A percentile compares a stretch with the other conserved stretches of the same genome.
Conservation (phyloP, 2,113 vertebrate species). For the Boleophthalmus pectinirostris region DNA sequence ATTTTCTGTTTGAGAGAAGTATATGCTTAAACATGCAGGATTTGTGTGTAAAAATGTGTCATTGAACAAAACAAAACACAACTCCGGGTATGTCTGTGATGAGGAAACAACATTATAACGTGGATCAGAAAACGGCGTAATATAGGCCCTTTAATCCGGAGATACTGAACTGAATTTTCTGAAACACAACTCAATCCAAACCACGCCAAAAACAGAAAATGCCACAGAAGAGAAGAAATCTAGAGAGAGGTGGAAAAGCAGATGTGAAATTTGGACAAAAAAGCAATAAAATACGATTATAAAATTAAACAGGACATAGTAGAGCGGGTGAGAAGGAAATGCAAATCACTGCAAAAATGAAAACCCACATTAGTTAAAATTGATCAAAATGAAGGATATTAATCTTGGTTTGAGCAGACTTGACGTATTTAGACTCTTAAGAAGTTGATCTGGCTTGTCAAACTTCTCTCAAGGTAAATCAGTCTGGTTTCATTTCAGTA, state of each 20-base stretch:
- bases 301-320: conserved; percentile 38
- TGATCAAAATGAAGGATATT: neutral
- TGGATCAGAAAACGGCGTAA: no score
- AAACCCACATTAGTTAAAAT: neutral
- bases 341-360: conserved; percentile 7
- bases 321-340: conserved; percentile 53
- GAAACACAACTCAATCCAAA: conserved; percentile 68
- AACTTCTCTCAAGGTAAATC: no score
- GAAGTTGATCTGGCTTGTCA: no score
- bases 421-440: no score
- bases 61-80: no score
- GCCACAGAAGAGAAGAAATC: conserved; percentile 24
- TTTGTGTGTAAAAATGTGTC: no score
- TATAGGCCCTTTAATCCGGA: conserved; percentile 29
- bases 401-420: neutral
- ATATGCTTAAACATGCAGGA: no score
- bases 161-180: conserved; percentile 58
- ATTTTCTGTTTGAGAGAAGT: no score
- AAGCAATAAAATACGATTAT: conserved; percentile 44
- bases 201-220: conserved; percentile 66
- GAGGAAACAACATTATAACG: no score
- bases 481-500: no score
- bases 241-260: conserved; percentile 11
- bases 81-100: no score
- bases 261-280: conserved; percentile 23